Evolutionary conservation across 2,113 vertebrate genomes (phyloP), one percentile per base, ranked within the genome.

Genomic region (Lagopus leucura): DNA sequence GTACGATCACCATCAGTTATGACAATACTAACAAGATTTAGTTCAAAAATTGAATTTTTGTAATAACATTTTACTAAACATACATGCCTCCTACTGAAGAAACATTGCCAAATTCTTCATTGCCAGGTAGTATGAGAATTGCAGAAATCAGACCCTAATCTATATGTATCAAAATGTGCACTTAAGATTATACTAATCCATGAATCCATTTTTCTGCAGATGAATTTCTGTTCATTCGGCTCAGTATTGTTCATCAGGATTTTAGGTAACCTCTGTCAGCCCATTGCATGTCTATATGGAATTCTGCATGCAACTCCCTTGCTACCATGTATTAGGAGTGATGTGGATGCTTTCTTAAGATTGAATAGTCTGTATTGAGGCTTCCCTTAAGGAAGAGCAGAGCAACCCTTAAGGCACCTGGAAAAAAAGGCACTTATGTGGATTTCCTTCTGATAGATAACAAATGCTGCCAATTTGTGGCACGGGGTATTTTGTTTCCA

Each of bases 201-300:
- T 54, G 38, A 66, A 86, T 86, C 58, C 34, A 61, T 82, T 97
- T 71, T 43, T 48, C 70, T 66, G 89, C 91, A 85, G 70, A 92
- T 94, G 76, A 81, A 91, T 95, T 96, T 92, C 89, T 79, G 72
- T 93, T 93, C 76, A 89, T 94, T 92, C 95, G 43, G 36, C 83
- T 77, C 61, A 52, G 34, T 64, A 76, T 25, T 91, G 66, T 78
- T 87, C 91, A 93, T 52, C 50, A 94, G 82, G 83, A 93, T 80
- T 88, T 93, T 92, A 85, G 36, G 43, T 82, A 91, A 70, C 63
- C 43, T 58, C 1, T 82, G 50, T 86, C 70, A 91, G 50, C 57
- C 61, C 80, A 90, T 70, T 69, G 63, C 88, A 94, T 88, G 93
- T 87, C 72, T 79, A 87, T 34, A 93, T 0, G 16, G 34, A 95